Evolutionary conservation across 1,140 invertebrate genomes (phyloP), one percentile per base, ranked within the genome.

Genomic region (Heliconius melpomene): DNA sequence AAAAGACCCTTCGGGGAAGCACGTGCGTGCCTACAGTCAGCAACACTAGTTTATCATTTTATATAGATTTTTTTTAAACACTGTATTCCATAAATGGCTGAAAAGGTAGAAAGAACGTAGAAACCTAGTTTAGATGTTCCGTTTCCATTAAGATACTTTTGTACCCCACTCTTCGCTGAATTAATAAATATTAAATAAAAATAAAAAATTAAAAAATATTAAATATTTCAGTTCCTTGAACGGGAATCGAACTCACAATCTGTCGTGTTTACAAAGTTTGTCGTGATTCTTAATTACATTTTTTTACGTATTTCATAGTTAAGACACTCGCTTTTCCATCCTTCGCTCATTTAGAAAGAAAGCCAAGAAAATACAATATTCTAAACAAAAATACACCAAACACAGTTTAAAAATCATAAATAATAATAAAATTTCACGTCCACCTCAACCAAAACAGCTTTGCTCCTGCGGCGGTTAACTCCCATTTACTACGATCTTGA

Each of bases 1-100:
- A 83, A 88, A 83, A 82, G 81, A 83, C 83, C 86, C 78, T 83
- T 84, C 79, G 60, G 78, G 66, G 38, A 78, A 79, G 82, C 88
- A 87, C 86, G 85, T 87, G 85, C 78, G 74, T 11, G n/a, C 29
- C 85, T 88, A 87, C 80, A 79, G 78, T 40, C 20, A 23, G 54
- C 54, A n/a, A 9, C 7, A 11, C 20, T 57, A 57, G 20, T n/a
- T 7, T 57, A 57, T 57, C 2, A 8, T 57, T 20, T 52, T 20
- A 1, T 52, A 52, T 52, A 32, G 2, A 32, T 32, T 32, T 32
- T 32, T 32, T 32, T 32, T 32, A 32, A 32, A 32, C 13, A 0
- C 13, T 16, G 40, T 46, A 46, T 16, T 46, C 16, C 3, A 46
- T 16, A 46, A 16, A 46, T 46, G 11, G 40, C 1, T 16, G 40